Conservation (phyloP, 1,140 invertebrate genomes). For the Himalopsyche phryganea region DNA sequence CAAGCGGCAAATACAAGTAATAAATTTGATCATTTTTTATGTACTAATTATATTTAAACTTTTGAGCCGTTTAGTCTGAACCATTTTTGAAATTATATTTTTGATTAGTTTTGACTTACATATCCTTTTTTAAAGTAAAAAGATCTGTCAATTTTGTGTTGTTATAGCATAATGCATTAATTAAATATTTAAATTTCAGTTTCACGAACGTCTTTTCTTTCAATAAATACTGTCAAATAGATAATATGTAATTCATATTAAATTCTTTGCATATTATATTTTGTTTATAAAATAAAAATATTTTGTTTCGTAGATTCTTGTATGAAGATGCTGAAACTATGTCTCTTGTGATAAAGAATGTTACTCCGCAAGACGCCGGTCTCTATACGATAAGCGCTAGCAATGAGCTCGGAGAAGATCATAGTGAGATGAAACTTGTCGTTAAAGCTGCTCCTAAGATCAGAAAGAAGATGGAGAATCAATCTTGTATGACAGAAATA, state of each 20-base stretch:
- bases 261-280: too few relatives aligned
- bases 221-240: too few relatives aligned
- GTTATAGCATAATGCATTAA: too few relatives aligned
- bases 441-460: slow-evolving; percentile 83
- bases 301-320: slow-evolving; percentile 58
- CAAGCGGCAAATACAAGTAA: slow-evolving; percentile 76
- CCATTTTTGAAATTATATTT: too few relatives aligned
- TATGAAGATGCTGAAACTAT: slow-evolving; percentile 92
- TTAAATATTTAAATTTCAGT: too few relatives aligned
- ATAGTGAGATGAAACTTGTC: slow-evolving; percentile 67
- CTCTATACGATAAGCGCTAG: slow-evolving; percentile 78
- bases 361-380: slow-evolving; percentile 77
- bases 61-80: too few relatives aligned
- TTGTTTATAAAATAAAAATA: not conserved
- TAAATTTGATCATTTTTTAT: slow-evolving; percentile 25
- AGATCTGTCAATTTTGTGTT: too few relatives aligned
- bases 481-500: slow-evolving; percentile 65
- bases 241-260: too few relatives aligned
- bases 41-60: too few relatives aligned
- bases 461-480: slow-evolving; percentile 72
- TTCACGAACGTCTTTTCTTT: too few relatives aligned
- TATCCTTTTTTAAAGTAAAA: too few relatives aligned
- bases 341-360: slow-evolving; percentile 87
- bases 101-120: too few relatives aligned
- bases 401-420: slow-evolving; percentile 85